These are phyloP conservation scores for Caenorhabditis angaria DNA, from an alignment of 2,888 invertebrate genomes.

Conservation along the genomic window DNA sequence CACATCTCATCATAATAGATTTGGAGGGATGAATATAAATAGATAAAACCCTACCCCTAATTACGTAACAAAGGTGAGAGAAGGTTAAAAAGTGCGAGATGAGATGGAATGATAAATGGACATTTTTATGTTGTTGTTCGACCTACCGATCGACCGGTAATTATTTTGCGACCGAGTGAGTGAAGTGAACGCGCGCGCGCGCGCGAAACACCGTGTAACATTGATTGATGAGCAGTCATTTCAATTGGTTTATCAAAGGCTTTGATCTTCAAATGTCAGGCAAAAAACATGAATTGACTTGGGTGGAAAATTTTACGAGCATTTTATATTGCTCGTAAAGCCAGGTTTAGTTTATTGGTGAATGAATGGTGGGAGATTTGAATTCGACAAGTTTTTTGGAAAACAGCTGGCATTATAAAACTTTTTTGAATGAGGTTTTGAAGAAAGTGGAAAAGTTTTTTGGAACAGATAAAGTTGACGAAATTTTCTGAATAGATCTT, in stretches of 20 bases:
- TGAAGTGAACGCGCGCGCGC: not conserved
- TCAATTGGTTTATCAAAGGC: not conserved
- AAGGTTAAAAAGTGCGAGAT: constrained; percentile 40
- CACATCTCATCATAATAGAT: constrained; percentile 1
- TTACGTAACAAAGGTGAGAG: constrained; percentile 46
- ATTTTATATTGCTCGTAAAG: not conserved
- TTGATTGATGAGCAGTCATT: constrained; percentile 42
- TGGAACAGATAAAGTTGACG: no score
- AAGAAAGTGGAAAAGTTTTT: no score
- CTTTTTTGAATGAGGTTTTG: no score
- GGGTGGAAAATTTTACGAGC: not conserved
- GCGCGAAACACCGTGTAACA: constrained; percentile 32
- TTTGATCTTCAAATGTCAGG: not conserved
- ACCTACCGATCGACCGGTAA: constrained; percentile 35
- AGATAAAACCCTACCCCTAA: constrained; percentile 35
- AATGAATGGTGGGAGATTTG: no score
- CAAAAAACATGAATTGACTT: not conserved
- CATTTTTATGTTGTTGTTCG: constrained; percentile 18
- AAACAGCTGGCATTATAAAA: no score
- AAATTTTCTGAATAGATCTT: no score
- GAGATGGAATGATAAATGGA: constrained; percentile 26
- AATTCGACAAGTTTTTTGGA: no score
- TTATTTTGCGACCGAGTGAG: constrained; percentile 12
- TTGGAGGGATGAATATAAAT: not conserved
- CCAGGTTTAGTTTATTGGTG: not conserved